Conservation (phyloP, 1,140 invertebrate species). For the Drosophila aff. region DNA sequence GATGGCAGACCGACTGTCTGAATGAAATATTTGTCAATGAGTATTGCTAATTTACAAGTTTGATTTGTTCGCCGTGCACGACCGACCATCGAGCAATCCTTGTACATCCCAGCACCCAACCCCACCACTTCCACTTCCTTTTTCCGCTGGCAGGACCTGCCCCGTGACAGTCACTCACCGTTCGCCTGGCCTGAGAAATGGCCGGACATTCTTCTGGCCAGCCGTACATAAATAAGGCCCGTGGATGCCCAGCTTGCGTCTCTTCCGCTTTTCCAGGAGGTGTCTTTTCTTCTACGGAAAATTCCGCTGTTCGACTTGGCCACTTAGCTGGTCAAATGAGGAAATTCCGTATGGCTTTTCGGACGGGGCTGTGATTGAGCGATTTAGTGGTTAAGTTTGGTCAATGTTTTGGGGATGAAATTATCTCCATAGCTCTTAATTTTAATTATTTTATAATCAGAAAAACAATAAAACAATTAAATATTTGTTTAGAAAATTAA, state of each 20-base stretch:
- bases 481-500: background rate
- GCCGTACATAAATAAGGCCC: slow-evolving; percentile 73
- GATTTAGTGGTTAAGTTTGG: slow-evolving; percentile 9
- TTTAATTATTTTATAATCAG: background rate
- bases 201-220: slow-evolving; percentile 74
- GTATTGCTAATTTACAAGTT: slow-evolving; percentile 84
- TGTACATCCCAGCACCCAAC: background rate
- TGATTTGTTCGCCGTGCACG: slow-evolving; percentile 70
- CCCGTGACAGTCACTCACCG: slow-evolving; percentile 29
- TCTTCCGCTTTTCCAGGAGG: background rate
- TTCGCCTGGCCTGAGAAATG: slow-evolving; percentile 63
- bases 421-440: background rate
- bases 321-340: slow-evolving; percentile 26
- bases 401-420: background rate
- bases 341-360: slow-evolving; percentile 33
- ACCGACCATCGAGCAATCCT: slow-evolving; percentile 1
- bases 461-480: too few relatives aligned
- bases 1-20: slow-evolving; percentile 38
- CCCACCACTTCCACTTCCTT: slow-evolving; percentile 12
- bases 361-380: slow-evolving; percentile 24
- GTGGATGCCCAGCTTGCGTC: slow-evolving; percentile 7
- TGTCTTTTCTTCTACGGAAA: slow-evolving; percentile 5
- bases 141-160: slow-evolving; percentile 17
- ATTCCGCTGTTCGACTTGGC: slow-evolving; percentile 8
- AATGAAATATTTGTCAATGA: slow-evolving; percentile 84